Evolutionary conservation across 2,888 invertebrate genomes (phyloP).

Genomic region (Phanerotoma sp.): DNA sequence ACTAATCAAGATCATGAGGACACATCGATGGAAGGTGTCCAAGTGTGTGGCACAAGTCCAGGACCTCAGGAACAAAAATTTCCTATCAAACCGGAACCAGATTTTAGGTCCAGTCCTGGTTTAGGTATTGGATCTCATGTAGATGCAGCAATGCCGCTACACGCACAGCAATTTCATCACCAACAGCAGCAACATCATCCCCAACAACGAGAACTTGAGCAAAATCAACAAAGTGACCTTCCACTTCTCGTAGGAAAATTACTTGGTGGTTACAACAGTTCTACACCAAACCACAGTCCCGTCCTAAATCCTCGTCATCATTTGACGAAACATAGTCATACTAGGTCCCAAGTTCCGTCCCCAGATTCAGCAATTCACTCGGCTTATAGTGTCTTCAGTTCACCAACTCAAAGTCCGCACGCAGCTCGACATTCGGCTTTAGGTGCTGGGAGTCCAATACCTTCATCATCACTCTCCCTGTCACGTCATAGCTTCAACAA

Average conservation of each 20-base stretch:
- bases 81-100: slow-evolving; percentile 54
- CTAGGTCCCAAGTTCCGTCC: slow-evolving; percentile 65
- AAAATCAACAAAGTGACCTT: slow-evolving; percentile 55
- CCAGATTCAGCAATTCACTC: slow-evolving; percentile 90
- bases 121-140: slow-evolving; percentile 44
- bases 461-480: slow-evolving; percentile 54
- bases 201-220: slow-evolving; percentile 46
- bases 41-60: slow-evolving; percentile 54
- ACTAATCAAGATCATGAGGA: slow-evolving; percentile 58
- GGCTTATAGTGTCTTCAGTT: slow-evolving; percentile 79
- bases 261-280: slow-evolving; percentile 65
- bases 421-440: slow-evolving; percentile 76
- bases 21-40: slow-evolving; percentile 59
- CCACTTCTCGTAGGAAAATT: slow-evolving; percentile 64
- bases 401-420: slow-evolving; percentile 84
- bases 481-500: slow-evolving; percentile 56
- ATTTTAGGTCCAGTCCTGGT: slow-evolving; percentile 53
- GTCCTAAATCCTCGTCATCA: slow-evolving; percentile 57
- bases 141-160: slow-evolving; percentile 45
- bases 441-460: slow-evolving; percentile 54
- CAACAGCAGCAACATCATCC: slow-evolving; percentile 35
- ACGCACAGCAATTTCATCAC: slow-evolving; percentile 42
- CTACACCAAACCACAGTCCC: slow-evolving; percentile 70
- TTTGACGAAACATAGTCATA: slow-evolving; percentile 54
- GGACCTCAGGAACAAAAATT: slow-evolving; percentile 54